Evolutionary conservation across 2,113 vertebrate species (phyloP), one percentile per base, ranked within the genome.

Genomic region (Alethe castanea): DNA sequence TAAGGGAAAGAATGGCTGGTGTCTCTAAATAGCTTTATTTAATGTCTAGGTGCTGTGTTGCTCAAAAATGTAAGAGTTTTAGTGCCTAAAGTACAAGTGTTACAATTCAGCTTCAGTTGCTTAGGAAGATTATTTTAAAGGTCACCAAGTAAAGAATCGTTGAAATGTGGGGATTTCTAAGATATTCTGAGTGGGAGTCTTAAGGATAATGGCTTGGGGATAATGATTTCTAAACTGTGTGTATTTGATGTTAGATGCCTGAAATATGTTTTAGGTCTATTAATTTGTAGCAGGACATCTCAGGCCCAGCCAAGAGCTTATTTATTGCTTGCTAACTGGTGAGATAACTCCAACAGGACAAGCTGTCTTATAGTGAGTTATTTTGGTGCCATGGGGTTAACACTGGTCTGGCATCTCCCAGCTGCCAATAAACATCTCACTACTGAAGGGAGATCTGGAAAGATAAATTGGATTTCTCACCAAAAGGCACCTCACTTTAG

Each of bases 1-100:
- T 76, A 57, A 77, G 74, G 28, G 70, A 88, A 85, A 20, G 15
- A 84, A 45, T 57, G 59, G 2, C 25, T 92, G 19, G 5, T 77
- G n/a, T 47, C 54, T 93, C 17, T 76, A 93, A 85, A 79, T 29
- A 88, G 14, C 36, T 90, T 65, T 65, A 69, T 74, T 84, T 93
- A 82, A 61, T 40, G 31, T 33, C 25, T 92, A 61, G 25, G 5
- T 80, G 19, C 19, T 48, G 26, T 14, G 10, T 54, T 72, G 22
- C 36, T 88, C 22, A 88, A 72, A 81, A 19, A 6, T 48, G 5
- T 61, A 85, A 54, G 17, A 44, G 5, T 56, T 66, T 70, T 69
- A 24, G 12, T 45, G 6, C 12, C 33, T 89, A 47, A 84, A 73
- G 12, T 35, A 45, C 7, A 13, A 8, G 4, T 52, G 8, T 6